Conservation (phyloP, 1,140 invertebrate genomes). For the Patella vulgata region DNA sequence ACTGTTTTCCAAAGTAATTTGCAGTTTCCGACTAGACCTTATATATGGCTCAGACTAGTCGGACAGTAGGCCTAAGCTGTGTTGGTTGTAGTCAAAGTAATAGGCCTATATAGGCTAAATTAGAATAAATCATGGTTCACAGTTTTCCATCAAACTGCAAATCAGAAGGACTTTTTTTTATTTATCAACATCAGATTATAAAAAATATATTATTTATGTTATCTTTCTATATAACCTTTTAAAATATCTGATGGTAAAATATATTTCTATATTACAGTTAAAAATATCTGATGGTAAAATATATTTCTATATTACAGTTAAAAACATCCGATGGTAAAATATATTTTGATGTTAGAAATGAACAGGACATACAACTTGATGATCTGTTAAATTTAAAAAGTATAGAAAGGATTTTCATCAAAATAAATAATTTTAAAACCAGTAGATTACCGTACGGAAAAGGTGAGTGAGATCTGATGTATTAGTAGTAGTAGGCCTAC, state of each 20-base stretch:
- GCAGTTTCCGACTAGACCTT: no score
- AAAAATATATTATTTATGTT: background rate
- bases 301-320: conserved; percentile 12
- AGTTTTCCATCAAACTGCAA: background rate
- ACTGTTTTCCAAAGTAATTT: no score
- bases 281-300: background rate
- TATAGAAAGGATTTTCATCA: conserved; percentile 22
- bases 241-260: background rate
- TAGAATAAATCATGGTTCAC: background rate
- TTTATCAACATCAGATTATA: background rate
- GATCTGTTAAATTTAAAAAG: conserved; percentile 16
- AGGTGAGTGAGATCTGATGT: background rate
- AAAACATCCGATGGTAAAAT: conserved; percentile 20
- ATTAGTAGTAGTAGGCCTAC: no score
- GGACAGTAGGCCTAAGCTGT: no score
- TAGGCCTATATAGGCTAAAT: background rate
- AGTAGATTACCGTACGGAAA: background rate
- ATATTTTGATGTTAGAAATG: conserved; percentile 1
- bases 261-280: background rate
- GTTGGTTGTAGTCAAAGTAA: no score
- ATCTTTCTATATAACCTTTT: background rate
- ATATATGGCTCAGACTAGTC: no score
- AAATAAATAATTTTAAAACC: conserved; percentile 13
- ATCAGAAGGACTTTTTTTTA: background rate
- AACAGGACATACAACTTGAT: background rate